Evolutionary conservation across 2,888 invertebrate species (phyloP).

Genomic region (Arge pagana): DNA sequence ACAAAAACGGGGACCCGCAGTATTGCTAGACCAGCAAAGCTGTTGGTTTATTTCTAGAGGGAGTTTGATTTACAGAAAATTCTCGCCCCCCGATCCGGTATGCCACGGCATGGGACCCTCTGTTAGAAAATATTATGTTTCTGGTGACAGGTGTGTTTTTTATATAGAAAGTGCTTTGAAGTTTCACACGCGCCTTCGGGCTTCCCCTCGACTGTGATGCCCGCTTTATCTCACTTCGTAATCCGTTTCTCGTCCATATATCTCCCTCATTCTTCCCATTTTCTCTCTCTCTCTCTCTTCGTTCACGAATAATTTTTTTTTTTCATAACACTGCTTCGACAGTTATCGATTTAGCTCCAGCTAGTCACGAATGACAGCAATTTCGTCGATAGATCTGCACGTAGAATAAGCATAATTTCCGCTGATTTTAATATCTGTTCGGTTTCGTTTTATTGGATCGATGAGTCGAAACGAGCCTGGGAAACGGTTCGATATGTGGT

Average conservation of each 20-base stretch:
- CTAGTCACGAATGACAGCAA: too few relatives aligned
- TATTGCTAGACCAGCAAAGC: constrained; percentile 2
- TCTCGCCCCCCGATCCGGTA: background rate
- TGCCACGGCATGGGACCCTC: background rate
- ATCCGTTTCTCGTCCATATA: constrained; percentile 4
- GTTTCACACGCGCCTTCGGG: constrained; percentile 1
- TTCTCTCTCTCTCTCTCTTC: constrained; percentile 21
- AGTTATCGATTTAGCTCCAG: too few relatives aligned
- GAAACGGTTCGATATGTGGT: too few relatives aligned
- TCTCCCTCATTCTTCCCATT: constrained; percentile 7
- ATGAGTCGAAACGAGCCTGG: too few relatives aligned
- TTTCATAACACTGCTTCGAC: too few relatives aligned
- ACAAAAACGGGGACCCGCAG: constrained; percentile 3
- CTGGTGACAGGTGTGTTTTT: constrained; percentile 21
- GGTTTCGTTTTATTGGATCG: too few relatives aligned
- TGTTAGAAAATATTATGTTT: constrained; percentile 16
- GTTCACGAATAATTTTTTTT: too few relatives aligned
- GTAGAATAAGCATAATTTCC: too few relatives aligned
- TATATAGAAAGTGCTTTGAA: constrained; percentile 19
- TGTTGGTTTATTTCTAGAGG: constrained; percentile 16
- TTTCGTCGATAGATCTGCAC: too few relatives aligned
- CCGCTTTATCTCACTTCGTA: constrained; percentile 12
- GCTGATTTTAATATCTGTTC: too few relatives aligned
- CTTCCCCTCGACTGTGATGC: background rate
- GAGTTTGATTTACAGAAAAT: constrained; percentile 13